Evolutionary conservation across 2,797 vertebrate species (phyloP), one percentile per base, ranked within the genome.

Genomic region (Eidolon dupreanum): DNA sequence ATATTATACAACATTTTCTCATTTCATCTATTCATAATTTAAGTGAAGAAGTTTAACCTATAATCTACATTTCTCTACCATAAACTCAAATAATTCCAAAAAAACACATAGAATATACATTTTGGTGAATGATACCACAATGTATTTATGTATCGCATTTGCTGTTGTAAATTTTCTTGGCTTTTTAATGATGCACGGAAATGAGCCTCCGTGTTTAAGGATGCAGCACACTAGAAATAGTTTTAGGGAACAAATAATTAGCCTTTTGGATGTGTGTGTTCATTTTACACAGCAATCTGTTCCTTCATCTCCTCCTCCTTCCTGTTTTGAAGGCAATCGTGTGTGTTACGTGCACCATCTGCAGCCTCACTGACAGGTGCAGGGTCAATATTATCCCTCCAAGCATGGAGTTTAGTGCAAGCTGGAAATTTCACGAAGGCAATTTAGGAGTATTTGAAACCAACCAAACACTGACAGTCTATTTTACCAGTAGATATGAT

Each of bases 341-440:
- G 97, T 95, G 97, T 98, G 97, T 97, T 98, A 97, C 94, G 88
- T 96, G 98, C 97, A 96, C 98, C 98, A 98, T 98, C 98, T 98
- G 98, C 97, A 98, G 95, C 92, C 97, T 97, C 92, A 93, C 75
- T 98, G 97, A 89, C 98, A 98, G 98, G 98, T 98, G 98, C 98
- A 97, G 97, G 98, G 96, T 98, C 97, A 98, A 81, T 96, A 96
- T 79, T 97, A 96, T 90, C 97, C 95, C 95, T 98, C 96, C 96
- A 97, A 98, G 96, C 81, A 59, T 75, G 61, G 92, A 96, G 91
- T 95, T 98, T 70, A 98, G 84, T 92, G 43, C 91, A 83, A 97
- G 90, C 59, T 96, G 92, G 96, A 98, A 98, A 98, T 94, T 98
- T 96, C 97, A 94, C 91, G 94, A 98, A 82, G 94, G 95, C 96